A percentile compares a stretch with the other conserved stretches of the same genome.
Evolutionary conservation across 2,113 vertebrate genomes (phyloP).

Genomic region (Tupaia tana): DNA sequence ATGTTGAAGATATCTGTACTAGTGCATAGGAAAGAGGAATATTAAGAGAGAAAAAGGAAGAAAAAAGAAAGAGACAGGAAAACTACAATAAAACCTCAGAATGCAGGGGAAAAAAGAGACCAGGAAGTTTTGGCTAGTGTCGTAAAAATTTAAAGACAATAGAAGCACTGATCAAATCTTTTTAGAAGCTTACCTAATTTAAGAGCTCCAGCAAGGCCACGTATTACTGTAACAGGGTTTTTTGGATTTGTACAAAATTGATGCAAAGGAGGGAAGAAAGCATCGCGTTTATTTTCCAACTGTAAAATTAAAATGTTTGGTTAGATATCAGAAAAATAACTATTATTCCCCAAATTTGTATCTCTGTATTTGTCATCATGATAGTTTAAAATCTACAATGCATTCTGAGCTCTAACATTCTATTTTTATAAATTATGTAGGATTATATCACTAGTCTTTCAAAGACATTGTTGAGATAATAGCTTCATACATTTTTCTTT

Average conservation of each 20-base stretch:
- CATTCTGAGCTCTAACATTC: neutral
- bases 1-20: neutral
- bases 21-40: too few relatives aligned
- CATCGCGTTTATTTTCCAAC: slow-evolving; percentile 99
- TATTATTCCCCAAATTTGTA: neutral
- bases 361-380: neutral
- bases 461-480: neutral
- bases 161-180: neutral
- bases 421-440: neutral
- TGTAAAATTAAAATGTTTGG: slow-evolving; percentile 85
- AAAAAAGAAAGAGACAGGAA: neutral
- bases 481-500: neutral
- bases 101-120: neutral
- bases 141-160: neutral
- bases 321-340: slow-evolving; percentile 70
- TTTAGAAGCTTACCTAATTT: neutral
- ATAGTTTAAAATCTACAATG: neutral
- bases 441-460: neutral
- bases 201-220: slow-evolving; percentile 98
- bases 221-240: slow-evolving; percentile 99
- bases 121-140: neutral
- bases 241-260: slow-evolving; percentile 99
- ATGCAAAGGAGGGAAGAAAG: slow-evolving; percentile 98
- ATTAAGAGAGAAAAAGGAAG: neutral
- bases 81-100: neutral